Evolutionary conservation across 2,113 vertebrate species (phyloP), one percentile per base, ranked within the genome.

Genomic region (Centropristis striata): DNA sequence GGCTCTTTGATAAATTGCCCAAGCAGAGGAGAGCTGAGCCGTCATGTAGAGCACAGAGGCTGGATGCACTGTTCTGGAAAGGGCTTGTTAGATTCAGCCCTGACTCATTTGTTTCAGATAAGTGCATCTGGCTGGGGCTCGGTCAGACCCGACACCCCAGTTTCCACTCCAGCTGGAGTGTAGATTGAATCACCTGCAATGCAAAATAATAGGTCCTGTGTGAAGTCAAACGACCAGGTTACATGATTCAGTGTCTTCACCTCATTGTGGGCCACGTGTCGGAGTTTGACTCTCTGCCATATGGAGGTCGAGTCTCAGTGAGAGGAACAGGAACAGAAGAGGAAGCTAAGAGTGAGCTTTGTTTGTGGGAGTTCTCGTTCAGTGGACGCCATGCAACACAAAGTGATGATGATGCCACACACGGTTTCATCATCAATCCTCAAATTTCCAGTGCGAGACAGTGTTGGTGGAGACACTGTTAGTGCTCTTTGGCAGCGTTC

Each of bases 71-170:
- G 83, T 77, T 89, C 73, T 85, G 80, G 59, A 83, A 78, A 72
- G 59, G 53, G 72, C 86, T 88, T 86, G 75, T 89, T 89, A 85
- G 80, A 84, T 75, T 63, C 75, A 78, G 66, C 75, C 50, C 76
- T 64, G 68, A 68, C 72, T 90, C 81, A 80, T 88, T 88, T 86
- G 76, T 80, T 86, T 80, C 75, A 80, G 76, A 91, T 79, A 88
- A 83, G 75, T 74, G 70, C 66, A 44, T 80, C 76, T 54, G 57
- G 63, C 68, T 58, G 53, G 36, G 59, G 57, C 54, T 72, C 13
- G 21, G 42, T 64, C 15, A 47, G 44, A 28, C 67, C 73, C 42
- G 47, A 42, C 65, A 41, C 60, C 68, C 20, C 83, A 49, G 36
- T 64, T 80, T 83, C 79, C 68, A 64, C 78, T 81, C 60, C 47